A percentile compares a stretch with the other conserved stretches of the same genome.
These are phyloP conservation scores for Streblospio benedicti DNA, from an alignment of 1,140 invertebrate species.

Conservation along the genomic window DNA sequence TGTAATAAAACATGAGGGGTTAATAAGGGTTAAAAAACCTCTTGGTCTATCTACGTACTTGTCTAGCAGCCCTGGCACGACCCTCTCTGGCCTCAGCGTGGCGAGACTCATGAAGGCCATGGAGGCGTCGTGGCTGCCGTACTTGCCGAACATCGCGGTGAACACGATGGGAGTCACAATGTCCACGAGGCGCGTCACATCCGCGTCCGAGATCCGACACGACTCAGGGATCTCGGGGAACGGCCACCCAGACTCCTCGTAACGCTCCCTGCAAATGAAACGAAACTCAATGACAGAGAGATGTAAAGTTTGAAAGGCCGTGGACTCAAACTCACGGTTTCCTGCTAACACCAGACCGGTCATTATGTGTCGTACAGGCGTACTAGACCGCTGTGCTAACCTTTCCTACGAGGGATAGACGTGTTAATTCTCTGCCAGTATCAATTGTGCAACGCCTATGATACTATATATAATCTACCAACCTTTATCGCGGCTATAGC, in stretches of 20 bases:
- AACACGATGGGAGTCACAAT: conserved; percentile 60
- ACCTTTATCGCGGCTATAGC: too few species aligned
- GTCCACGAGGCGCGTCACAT: conserved; percentile 75
- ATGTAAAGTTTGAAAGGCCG: too few species aligned
- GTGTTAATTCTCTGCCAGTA: too few species aligned
- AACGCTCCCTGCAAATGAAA: conserved; percentile 54
- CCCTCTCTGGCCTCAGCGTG: conserved; percentile 67
- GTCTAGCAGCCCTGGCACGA: conserved; percentile 75
- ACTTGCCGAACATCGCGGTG: conserved; percentile 68
- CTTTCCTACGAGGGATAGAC: too few species aligned
- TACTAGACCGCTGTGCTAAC: too few species aligned
- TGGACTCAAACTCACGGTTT: too few species aligned
- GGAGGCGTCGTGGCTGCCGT: conserved; percentile 57
- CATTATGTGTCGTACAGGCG: too few species aligned
- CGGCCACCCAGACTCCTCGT: conserved; percentile 59
- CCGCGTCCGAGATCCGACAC: conserved; percentile 66
- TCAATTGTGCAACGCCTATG: too few species aligned
- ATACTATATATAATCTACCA: too few species aligned
- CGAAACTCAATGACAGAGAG: conserved; percentile 17
- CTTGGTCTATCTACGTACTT: conserved; percentile 48
- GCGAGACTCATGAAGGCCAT: conserved; percentile 66
- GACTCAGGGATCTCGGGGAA: conserved; percentile 52
- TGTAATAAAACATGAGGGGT: too few species aligned
- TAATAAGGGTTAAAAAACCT: too few species aligned
- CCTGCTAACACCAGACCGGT: too few species aligned